Percentiles rank a stretch among this genome's conserved stretches.
phyloP scores from a whole-genome alignment of 2,888 invertebrate genomes.

The Gortyna flavago region DNA sequence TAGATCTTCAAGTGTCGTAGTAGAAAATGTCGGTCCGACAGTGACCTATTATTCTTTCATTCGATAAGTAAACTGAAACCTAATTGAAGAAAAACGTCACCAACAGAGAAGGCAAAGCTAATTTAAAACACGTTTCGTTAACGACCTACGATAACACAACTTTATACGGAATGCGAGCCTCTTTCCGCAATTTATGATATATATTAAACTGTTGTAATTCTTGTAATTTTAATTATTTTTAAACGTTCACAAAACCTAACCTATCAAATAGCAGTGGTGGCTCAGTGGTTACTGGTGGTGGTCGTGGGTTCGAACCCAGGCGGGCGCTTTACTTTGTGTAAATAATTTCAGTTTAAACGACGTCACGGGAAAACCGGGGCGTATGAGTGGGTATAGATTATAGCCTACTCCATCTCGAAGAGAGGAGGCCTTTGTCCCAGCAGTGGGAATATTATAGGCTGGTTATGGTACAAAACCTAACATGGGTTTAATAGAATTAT shows the following conservation, averaged over 20 bases:
- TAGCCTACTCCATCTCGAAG: background rate
- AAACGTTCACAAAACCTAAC: background rate
- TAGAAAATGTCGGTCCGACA: background rate
- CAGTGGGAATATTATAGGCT: background rate
- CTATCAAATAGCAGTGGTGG: background rate
- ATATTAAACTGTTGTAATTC: too few relatives aligned
- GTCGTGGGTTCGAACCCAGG: background rate
- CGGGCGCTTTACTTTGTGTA: too few relatives aligned
- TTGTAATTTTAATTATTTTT: background rate
- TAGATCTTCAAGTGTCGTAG: background rate
- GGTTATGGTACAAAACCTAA: background rate
- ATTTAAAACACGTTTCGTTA: conserved; percentile 35
- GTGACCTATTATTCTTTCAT: conserved; percentile 52
- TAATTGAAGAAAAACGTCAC: conserved; percentile 34
- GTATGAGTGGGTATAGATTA: too few relatives aligned
- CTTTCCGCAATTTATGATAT: background rate
- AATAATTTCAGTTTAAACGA: too few relatives aligned
- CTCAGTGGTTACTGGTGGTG: too few relatives aligned
- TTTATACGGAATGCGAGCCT: background rate
- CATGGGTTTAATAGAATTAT: background rate
- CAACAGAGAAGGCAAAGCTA: conserved; percentile 19
- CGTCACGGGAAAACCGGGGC: too few relatives aligned
- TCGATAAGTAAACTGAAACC: conserved; percentile 31
- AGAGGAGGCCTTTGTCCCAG: background rate
- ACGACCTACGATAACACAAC: background rate